phyloP scores from a whole-genome alignment of 2,797 vertebrate genomes.

The Leptodactylus fallax region DNA sequence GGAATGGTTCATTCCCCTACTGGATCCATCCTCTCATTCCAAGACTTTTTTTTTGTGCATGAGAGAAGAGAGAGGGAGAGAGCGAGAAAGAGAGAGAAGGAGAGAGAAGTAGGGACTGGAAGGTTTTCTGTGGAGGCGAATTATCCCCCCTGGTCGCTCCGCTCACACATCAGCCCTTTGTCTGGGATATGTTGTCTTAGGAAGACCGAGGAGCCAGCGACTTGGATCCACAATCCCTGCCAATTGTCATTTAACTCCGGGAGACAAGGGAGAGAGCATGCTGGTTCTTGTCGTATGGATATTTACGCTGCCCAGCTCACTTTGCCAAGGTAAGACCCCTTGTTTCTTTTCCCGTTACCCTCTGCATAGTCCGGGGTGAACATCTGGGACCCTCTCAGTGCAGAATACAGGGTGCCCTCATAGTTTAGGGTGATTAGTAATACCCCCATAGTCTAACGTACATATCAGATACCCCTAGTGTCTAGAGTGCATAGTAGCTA shows the following conservation, averaged over 20 bases:
- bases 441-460: not conserved
- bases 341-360: not conserved
- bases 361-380: too few relatives aligned
- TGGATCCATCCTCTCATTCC: constrained; percentile 59
- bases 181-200: constrained; percentile 47
- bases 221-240: not conserved
- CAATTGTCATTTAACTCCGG: constrained; percentile 11
- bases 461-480: not conserved
- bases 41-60: constrained; percentile 64
- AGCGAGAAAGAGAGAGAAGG: constrained; percentile 48
- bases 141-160: not conserved
- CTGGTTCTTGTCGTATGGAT: constrained; percentile 73
- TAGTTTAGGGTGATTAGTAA: not conserved
- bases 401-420: not conserved
- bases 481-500: not conserved
- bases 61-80: constrained; percentile 56
- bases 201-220: not conserved
- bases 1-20: constrained; percentile 55
- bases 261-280: constrained; percentile 71
- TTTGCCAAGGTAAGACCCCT: constrained; percentile 72
- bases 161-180: constrained; percentile 4
- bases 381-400: not conserved
- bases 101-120: constrained; percentile 53
- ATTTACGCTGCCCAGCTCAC: constrained; percentile 70
- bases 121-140: constrained; percentile 6